phyloP scores from a whole-genome alignment of 2,797 vertebrate species.

The Cygnus olor region DNA sequence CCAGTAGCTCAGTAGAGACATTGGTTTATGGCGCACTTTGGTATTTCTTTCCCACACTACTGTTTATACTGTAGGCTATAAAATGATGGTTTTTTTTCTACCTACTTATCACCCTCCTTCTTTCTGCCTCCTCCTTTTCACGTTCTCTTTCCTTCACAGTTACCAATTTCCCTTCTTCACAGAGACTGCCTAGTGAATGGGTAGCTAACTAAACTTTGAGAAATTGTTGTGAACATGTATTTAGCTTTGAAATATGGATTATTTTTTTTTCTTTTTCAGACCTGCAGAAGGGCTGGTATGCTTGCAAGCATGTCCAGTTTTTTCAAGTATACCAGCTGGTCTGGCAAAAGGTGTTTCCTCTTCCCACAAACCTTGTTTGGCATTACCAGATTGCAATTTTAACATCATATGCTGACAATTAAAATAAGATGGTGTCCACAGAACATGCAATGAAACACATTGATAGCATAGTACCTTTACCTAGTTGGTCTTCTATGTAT shows the following conservation, averaged over 20 bases:
- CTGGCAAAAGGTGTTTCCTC: not conserved
- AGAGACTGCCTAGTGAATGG: not conserved
- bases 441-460: not conserved
- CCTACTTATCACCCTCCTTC: not conserved
- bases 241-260: not conserved
- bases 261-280: not conserved
- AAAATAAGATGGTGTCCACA: not conserved
- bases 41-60: not conserved
- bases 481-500: not conserved
- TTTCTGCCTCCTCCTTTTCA: not conserved
- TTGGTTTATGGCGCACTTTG: not conserved
- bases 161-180: not conserved
- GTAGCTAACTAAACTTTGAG: not conserved
- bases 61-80: not conserved
- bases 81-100: not conserved
- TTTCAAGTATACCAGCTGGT: not conserved
- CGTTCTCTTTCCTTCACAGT: not conserved
- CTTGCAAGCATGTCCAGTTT: not conserved
- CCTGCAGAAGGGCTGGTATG: not conserved
- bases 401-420: not conserved
- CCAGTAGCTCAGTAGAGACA: not conserved
- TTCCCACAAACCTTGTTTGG: not conserved
- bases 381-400: not conserved
- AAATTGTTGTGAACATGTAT: not conserved
- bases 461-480: not conserved